Evolutionary conservation across 1,140 invertebrate species (phyloP), one percentile per base, ranked within the genome.

Genomic region (Elysia chlorotica): DNA sequence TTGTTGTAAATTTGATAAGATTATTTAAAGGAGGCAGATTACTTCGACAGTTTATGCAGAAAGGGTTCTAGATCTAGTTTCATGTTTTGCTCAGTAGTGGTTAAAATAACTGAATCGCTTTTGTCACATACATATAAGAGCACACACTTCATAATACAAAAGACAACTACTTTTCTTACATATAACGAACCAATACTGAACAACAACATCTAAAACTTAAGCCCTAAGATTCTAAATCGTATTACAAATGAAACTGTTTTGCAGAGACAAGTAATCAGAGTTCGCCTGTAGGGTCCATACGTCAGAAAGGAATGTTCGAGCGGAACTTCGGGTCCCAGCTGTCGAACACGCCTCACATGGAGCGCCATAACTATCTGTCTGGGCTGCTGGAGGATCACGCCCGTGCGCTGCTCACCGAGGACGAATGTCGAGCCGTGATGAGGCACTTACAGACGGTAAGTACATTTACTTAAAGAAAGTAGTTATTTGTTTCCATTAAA

Each of bases 391-490:
- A 78, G 65, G 77, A 80, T 10, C 71, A 73, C 31, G 78, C 77
- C 0, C 75, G 72, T 19, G 65, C 69, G 28, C 56, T 79, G 5
- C 74, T 83, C 21, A 57, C 33, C 48, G 57, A 74, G 33, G 77
- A 80, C 48, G 81, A 83, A 59, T 67, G 71, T 30, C 41, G 59
- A 19, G 76, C 76, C 25, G 73, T 81, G 1, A 61, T 79, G 14
- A 73, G 70, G 61, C 78, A 82, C 59, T 59, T 81, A 17, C 75
- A 78, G 67, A 69, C 25, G 21, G 81, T 82, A 67, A 61, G 79
- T 67, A 17, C 35, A 33, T 37, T 35, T 41, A 48, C 31, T 19
- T 36, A 37, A 3, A 62, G 35, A 23, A 6, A 25, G 38, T 35
- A 3, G 4, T 41, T 4, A 70, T 67, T 17, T 31, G n/a, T 38